These are phyloP conservation scores for Drosophila orena DNA, from an alignment of 1,140 invertebrate species.

Conservation along the genomic window DNA sequence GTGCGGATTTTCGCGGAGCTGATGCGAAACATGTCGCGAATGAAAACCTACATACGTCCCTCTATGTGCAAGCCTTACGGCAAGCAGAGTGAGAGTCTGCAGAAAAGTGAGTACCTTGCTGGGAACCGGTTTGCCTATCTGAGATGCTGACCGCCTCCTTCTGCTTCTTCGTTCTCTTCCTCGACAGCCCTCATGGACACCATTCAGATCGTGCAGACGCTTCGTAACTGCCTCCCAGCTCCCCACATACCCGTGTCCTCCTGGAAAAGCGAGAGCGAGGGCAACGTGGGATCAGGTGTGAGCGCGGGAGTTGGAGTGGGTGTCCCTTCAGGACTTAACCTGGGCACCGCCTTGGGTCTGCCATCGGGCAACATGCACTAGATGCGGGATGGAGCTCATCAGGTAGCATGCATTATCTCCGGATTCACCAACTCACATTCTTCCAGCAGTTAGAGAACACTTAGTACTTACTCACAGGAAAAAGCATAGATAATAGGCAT, in stretches of 20 bases:
- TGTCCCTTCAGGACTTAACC: conserved; percentile 51
- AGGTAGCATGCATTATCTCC: not conserved
- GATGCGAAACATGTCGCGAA: conserved; percentile 93
- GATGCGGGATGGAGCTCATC: not conserved
- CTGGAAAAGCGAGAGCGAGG: conserved; percentile 91
- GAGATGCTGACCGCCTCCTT: conserved; percentile 5
- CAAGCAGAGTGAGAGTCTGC: conserved; percentile 93
- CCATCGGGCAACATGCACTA: conserved; percentile 66
- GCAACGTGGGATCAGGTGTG: conserved; percentile 48
- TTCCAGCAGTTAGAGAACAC: conserved; percentile 43
- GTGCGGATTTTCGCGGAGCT: conserved; percentile 92
- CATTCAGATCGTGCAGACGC: conserved; percentile 92
- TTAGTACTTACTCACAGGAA: conserved; percentile 56
- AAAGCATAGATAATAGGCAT: conserved; percentile 34
- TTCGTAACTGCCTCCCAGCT: conserved; percentile 92
- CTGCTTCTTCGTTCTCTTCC: conserved; percentile 18
- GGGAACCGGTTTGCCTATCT: conserved; percentile 27
- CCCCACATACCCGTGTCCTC: conserved; percentile 94
- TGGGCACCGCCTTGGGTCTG: conserved; percentile 57
- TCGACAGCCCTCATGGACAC: conserved; percentile 92
- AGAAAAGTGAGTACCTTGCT: conserved; percentile 89
- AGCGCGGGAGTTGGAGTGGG: conserved; percentile 55
- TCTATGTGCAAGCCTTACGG: conserved; percentile 95
- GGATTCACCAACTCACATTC: conserved; percentile 9
- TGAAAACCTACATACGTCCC: conserved; percentile 93